phyloP scores from a whole-genome alignment of 2,113 vertebrate genomes.

The Zootoca vivipara region DNA sequence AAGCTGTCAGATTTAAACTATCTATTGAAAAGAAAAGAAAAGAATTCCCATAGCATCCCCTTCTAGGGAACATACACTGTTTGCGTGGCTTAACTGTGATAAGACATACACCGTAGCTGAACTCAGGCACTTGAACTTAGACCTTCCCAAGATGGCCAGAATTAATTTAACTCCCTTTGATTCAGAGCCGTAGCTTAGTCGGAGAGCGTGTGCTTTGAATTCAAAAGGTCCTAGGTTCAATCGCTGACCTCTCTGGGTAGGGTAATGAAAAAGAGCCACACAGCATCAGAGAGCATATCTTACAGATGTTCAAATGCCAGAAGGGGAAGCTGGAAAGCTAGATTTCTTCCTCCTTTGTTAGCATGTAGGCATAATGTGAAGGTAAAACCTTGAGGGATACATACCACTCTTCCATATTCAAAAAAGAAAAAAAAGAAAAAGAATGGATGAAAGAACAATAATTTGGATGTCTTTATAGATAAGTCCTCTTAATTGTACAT shows the following conservation, averaged over 20 bases:
- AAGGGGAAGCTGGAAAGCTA: neutral
- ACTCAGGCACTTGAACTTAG: neutral
- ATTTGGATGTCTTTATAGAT: neutral
- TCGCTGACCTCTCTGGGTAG: neutral
- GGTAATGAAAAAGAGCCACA: too few relatives aligned
- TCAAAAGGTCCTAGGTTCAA: neutral
- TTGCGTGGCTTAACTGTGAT: neutral
- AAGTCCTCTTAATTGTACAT: neutral
- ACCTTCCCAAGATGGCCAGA: neutral
- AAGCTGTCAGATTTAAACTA: slow-evolving; percentile 36
- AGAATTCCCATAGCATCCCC: neutral
- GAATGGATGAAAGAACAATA: neutral
- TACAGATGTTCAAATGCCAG: neutral
- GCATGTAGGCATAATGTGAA: neutral
- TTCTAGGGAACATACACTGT: slow-evolving; percentile 28
- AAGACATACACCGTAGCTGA: neutral
- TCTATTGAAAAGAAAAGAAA: neutral
- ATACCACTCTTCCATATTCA: neutral
- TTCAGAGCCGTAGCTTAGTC: neutral
- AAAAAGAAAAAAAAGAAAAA: neutral
- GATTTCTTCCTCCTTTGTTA: neutral
- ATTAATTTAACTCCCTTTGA: neutral
- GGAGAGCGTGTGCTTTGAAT: neutral
- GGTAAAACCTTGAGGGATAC: neutral
- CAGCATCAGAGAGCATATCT: neutral